phyloP scores from a whole-genome alignment of 2,797 vertebrate species.

The Enteromius fasciolatus region DNA sequence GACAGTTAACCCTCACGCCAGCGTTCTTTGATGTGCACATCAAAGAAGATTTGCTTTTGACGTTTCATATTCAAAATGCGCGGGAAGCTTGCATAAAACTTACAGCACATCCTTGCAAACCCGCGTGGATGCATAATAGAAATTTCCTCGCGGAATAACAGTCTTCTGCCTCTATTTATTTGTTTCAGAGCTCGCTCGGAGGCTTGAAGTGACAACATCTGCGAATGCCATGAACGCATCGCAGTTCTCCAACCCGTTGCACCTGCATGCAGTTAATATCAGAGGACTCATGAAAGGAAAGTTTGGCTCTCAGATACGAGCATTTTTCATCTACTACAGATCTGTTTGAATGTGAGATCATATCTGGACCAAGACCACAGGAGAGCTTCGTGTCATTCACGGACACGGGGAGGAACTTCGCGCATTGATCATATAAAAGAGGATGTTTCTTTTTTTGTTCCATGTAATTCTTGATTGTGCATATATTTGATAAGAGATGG shows the following conservation, averaged over 20 bases:
- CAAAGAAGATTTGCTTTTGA: conserved; percentile 15
- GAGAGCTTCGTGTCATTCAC: conserved; percentile 12
- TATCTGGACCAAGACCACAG: conserved; percentile 6
- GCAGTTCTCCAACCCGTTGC: conserved; percentile 45
- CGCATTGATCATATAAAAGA: conserved; percentile 1
- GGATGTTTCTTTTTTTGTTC: conserved; percentile 6
- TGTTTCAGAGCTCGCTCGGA: conserved; percentile 50
- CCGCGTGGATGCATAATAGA: conserved; percentile 43
- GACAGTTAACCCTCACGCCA: neutral
- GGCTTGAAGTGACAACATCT: conserved; percentile 43
- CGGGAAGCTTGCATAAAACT: conserved; percentile 69
- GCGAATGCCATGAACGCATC: conserved; percentile 20
- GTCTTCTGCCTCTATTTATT: conserved; percentile 42
- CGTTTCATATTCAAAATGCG: conserved; percentile 67
- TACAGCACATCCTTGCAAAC: conserved; percentile 58
- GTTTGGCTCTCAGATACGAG: conserved; percentile 13
- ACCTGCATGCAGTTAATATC: conserved; percentile 53
- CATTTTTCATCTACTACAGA: conserved; percentile 5
- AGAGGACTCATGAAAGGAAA: conserved; percentile 32
- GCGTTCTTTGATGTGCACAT: conserved; percentile 19
- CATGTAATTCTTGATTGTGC: neutral
- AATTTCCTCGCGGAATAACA: conserved; percentile 43
- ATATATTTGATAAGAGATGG: conserved; percentile 56
- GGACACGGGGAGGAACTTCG: conserved; percentile 16
- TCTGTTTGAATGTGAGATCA: conserved; percentile 19